Base-by-base conservation (phyloP, 2,113 vertebrate species). In the Sigmodon hispidus region DNA sequence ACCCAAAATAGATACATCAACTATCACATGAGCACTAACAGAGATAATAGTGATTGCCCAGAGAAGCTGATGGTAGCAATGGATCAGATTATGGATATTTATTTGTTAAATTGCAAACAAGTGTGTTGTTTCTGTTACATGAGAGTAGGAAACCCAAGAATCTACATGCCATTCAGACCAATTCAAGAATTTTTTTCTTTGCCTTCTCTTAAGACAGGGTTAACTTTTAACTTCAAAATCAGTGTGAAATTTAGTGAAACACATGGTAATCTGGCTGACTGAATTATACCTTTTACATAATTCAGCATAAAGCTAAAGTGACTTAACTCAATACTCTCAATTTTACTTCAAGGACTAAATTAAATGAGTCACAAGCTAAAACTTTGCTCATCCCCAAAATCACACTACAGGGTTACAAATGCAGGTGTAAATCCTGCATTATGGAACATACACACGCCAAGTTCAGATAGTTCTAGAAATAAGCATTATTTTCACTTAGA, bases 211-310 rank as follows among this genome's bases (percentile, higher is more conserved):
- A n/a, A n/a, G n/a, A n/a, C n/a, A n/a, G n/a, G n/a, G n/a, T n/a
- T n/a, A n/a, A n/a, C n/a, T n/a, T n/a, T n/a, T n/a, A 95, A 90
- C 15, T 67, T 93, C 48, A 86, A 90, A 96, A 69, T 87, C 36
- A 93, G 67, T 43, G 9, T 12, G 31, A 87, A 94, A 89, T 61
- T 86, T 67, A 92, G 57, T 65, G 17, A 45, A 75, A 29, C 16
- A 86, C 40, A 90, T 0, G 1, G 55, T 83, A 16, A 93, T 72
- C 36, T 87, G 45, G 63, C 19, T 22, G 52, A 89, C 3, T 59
- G n/a, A 94, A 83, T 90, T 70, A 75, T 6, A 0, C 4, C 81
- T 95, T 92, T 73, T 26, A 4, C 63, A 87, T 10, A 93, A 85
- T 81, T n/a, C 52, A 87, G 26, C 34, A 40, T 63, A 72, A 2